Evolutionary conservation across 2,888 invertebrate genomes (phyloP).

Genomic region (Metallyticus violacea): DNA sequence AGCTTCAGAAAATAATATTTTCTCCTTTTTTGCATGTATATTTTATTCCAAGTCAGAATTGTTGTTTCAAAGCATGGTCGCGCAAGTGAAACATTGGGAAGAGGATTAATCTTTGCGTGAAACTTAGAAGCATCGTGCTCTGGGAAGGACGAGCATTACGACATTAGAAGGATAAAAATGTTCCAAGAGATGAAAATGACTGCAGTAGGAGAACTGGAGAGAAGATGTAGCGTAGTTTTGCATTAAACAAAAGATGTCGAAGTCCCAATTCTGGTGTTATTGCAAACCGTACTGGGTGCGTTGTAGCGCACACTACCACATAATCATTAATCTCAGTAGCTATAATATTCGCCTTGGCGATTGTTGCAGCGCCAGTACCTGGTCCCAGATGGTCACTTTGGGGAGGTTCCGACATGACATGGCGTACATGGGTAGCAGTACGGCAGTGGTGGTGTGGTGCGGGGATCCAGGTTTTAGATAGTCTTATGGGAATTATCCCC

Average conservation of each 20-base stretch:
- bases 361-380: neutral
- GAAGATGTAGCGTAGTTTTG: neutral
- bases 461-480: slow-evolving; percentile 25
- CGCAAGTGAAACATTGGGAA: too few species aligned
- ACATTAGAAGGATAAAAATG: neutral
- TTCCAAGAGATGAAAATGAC: neutral
- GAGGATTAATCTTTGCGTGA: too few species aligned
- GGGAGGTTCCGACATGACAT: slow-evolving; percentile 7
- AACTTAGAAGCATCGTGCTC: too few species aligned
- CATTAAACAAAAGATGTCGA: neutral
- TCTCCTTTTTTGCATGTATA: too few species aligned
- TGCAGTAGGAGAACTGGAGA: neutral
- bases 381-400: neutral
- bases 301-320: neutral
- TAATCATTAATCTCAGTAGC: neutral
- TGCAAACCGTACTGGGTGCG: neutral
- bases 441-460: neutral
- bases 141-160: neutral
- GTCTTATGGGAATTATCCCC: slow-evolving; percentile 33
- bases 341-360: neutral
- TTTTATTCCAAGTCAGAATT: too few species aligned
- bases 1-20: too few species aligned
- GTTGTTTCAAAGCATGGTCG: too few species aligned
- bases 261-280: neutral
- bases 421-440: slow-evolving; percentile 1